phyloP scores from a whole-genome alignment of 2,888 invertebrate species.

The Agrilus biguttatus region DNA sequence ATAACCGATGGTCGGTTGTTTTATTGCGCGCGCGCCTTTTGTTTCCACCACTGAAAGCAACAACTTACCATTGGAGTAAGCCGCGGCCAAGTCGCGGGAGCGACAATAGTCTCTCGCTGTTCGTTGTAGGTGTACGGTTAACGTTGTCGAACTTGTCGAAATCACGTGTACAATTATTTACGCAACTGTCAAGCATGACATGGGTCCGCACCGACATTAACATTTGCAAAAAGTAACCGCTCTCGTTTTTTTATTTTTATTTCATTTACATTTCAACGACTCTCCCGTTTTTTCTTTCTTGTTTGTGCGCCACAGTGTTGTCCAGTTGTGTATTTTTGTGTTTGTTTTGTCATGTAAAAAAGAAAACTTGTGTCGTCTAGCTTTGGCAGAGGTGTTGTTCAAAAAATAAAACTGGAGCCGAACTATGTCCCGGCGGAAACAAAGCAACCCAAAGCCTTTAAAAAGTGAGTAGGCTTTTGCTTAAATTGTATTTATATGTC shows the following conservation, averaged over 20 bases:
- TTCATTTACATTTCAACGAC: conserved; percentile 13
- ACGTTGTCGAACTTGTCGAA: conserved; percentile 9
- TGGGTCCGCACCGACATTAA: not conserved
- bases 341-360: conserved; percentile 13
- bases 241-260: conserved; percentile 13
- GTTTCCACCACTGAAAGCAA: conserved; percentile 11
- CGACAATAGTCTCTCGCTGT: conserved; percentile 9
- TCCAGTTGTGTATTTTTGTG: conserved; percentile 11
- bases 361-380: conserved; percentile 60
- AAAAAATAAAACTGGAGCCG: too few relatives aligned
- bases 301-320: conserved; percentile 9
- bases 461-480: conserved; percentile 60
- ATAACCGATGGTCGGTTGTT: conserved; percentile 3
- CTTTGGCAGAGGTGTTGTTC: conserved; percentile 9
- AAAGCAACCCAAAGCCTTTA: conserved; percentile 89
- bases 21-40: conserved; percentile 7
- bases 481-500: not conserved
- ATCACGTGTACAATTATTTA: conserved; percentile 10
- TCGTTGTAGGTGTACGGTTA: conserved; percentile 6
- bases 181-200: conserved; percentile 2
- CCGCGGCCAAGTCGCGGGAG: conserved; percentile 9
- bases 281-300: conserved; percentile 9
- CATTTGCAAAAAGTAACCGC: conserved; percentile 2
- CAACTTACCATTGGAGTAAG: conserved; percentile 9
- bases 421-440: conserved; percentile 84